Percentiles rank a stretch among this genome's conserved stretches.
These are phyloP conservation scores for Arremon brunneinucha DNA, from an alignment of 2,797 vertebrate species.

Conservation along the genomic window DNA sequence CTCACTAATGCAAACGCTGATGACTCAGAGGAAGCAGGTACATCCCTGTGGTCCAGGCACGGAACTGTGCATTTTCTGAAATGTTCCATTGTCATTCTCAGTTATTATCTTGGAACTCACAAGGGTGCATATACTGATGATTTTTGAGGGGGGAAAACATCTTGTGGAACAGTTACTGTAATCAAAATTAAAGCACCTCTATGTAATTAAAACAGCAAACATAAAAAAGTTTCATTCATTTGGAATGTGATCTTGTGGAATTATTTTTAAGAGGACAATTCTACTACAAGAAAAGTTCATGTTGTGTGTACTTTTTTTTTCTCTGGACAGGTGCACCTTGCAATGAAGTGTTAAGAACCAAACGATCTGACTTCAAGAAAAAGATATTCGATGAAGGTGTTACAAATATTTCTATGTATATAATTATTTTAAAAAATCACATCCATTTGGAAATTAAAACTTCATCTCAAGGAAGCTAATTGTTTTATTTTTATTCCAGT, in stretches of 20 bases:
- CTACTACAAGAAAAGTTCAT: neutral
- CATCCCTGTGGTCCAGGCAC: neutral
- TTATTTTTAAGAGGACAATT: neutral
- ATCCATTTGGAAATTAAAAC: neutral
- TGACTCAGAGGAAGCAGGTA: slow-evolving; percentile 69
- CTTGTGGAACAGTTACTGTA: neutral
- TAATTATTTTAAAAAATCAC: neutral
- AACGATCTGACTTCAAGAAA: slow-evolving; percentile 53
- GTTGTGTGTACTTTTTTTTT: neutral
- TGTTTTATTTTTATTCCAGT: slow-evolving; percentile 53
- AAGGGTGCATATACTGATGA: neutral
- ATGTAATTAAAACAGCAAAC: neutral
- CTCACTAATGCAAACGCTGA: slow-evolving; percentile 86
- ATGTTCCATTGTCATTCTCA: fast-evolving
- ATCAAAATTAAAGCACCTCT: neutral
- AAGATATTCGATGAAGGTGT: slow-evolving; percentile 65
- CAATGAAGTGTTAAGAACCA: slow-evolving; percentile 75
- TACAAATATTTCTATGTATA: neutral
- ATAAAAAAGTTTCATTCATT: neutral
- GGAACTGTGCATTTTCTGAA: neutral
- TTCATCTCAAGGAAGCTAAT: neutral
- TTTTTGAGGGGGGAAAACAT: neutral
- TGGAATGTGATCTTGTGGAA: neutral
- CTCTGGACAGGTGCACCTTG: slow-evolving; percentile 76
- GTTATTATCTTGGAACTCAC: neutral